Percentiles rank a stretch among this genome's conserved stretches.
phyloP scores from a whole-genome alignment of 2,113 vertebrate species.

The Taurulus bubalis region DNA sequence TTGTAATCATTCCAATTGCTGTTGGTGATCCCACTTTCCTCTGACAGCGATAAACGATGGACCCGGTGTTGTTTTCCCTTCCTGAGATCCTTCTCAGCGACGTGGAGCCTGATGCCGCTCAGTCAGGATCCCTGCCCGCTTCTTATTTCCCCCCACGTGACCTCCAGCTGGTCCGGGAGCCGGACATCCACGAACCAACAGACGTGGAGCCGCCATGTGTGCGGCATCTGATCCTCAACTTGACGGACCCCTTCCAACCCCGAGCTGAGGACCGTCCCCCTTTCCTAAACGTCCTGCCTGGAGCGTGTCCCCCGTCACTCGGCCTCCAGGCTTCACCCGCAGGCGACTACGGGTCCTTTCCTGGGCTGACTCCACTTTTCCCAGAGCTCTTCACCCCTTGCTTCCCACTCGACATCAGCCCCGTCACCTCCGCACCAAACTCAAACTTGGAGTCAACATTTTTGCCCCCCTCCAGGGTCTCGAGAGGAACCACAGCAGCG shows the following conservation, averaged over 20 bases:
- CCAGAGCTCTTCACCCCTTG: neutral
- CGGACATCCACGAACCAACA: rapidly evolving
- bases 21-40: neutral
- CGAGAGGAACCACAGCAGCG: too few relatives aligned
- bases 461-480: constrained; percentile 21
- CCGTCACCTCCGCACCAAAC: rapidly evolving
- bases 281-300: neutral
- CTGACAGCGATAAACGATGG: constrained; percentile 4
- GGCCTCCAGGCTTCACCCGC: neutral
- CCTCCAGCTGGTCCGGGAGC: neutral
- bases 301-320: neutral
- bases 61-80: neutral
- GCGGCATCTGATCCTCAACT: neutral
- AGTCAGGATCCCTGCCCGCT: neutral
- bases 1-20: neutral
- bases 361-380: rapidly evolving
- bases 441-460: neutral
- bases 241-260: too few relatives aligned
- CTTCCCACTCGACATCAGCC: neutral
- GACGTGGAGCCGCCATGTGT: rapidly evolving
- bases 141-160: too few relatives aligned
- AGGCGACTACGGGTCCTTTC: neutral
- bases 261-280: neutral
- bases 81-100: neutral
- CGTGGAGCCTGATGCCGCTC: rapidly evolving